A percentile compares a stretch with the other conserved stretches of the same genome.
Evolutionary conservation across 2,113 vertebrate species (phyloP).

Genomic region (Perca schrenkii): DNA sequence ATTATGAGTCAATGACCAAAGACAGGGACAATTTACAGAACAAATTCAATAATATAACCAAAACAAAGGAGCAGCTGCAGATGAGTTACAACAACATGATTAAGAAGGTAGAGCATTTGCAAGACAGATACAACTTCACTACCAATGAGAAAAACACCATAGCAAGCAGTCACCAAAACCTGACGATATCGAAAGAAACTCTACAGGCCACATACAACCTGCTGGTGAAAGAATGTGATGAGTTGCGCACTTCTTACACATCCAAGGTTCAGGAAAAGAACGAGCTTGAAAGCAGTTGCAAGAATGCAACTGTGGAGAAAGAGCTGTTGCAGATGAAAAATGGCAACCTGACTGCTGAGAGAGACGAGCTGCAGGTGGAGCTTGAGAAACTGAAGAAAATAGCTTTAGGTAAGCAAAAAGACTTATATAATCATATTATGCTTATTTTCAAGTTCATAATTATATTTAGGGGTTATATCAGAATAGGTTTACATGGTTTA

Average conservation of each 20-base stretch:
- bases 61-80: slow-evolving; percentile 58
- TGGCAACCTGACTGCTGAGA: slow-evolving; percentile 59
- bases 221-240: slow-evolving; percentile 6
- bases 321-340: slow-evolving; percentile 29
- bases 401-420: slow-evolving; percentile 26
- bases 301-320: slow-evolving; percentile 32
- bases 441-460: no score
- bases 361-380: slow-evolving; percentile 22
- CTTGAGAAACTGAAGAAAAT: slow-evolving; percentile 23
- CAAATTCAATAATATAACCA: slow-evolving; percentile 56
- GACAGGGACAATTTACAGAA: slow-evolving; percentile 70
- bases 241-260: not conserved
- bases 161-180: slow-evolving; percentile 44
- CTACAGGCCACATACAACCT: slow-evolving; percentile 24
- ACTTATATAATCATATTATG: not conserved
- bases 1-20: not conserved
- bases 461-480: no score
- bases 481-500: no score
- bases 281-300: slow-evolving; percentile 11
- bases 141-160: slow-evolving; percentile 57
- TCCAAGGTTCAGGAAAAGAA: slow-evolving; percentile 32
- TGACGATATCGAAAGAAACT: not conserved
- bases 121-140: slow-evolving; percentile 50
- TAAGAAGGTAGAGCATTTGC: slow-evolving; percentile 46
- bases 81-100: slow-evolving; percentile 47